Evolutionary conservation across 2,888 invertebrate species (phyloP).

Genomic region (Lepidocyrtoides sp.): DNA sequence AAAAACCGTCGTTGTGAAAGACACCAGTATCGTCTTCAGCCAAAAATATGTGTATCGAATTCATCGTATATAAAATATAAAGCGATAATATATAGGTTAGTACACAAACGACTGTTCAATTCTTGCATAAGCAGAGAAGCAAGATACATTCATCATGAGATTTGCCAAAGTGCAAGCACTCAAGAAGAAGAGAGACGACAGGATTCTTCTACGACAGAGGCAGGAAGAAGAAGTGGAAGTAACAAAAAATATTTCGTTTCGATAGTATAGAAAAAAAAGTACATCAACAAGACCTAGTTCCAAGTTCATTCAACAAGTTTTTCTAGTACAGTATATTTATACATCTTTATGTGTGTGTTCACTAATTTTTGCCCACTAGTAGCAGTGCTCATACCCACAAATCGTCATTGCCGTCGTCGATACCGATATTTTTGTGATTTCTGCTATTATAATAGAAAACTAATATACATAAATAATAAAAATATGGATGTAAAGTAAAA

Average conservation of each 20-base stretch:
- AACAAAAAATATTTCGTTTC: constrained; percentile 50
- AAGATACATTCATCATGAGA: constrained; percentile 55
- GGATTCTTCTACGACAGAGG: background rate
- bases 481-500: no score
- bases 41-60: constrained; percentile 28
- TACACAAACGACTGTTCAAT: constrained; percentile 22
- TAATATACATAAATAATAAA: background rate
- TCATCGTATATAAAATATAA: background rate
- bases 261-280: constrained; percentile 3
- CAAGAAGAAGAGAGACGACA: constrained; percentile 49
- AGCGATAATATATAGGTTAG: background rate
- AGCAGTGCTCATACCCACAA: background rate
- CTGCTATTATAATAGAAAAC: background rate
- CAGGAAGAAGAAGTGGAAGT: constrained; percentile 48
- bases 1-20: background rate
- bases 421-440: background rate
- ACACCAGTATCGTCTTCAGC: background rate
- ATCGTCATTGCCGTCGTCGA: constrained; percentile 14
- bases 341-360: background rate
- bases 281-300: constrained; percentile 41
- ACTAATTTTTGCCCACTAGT: background rate
- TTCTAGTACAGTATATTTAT: background rate
- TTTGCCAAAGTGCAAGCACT: constrained; percentile 54
- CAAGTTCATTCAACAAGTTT: constrained; percentile 74
- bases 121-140: background rate